Evolutionary conservation across 1,140 invertebrate genomes (phyloP).

Genomic region (Chelonus insularis): DNA sequence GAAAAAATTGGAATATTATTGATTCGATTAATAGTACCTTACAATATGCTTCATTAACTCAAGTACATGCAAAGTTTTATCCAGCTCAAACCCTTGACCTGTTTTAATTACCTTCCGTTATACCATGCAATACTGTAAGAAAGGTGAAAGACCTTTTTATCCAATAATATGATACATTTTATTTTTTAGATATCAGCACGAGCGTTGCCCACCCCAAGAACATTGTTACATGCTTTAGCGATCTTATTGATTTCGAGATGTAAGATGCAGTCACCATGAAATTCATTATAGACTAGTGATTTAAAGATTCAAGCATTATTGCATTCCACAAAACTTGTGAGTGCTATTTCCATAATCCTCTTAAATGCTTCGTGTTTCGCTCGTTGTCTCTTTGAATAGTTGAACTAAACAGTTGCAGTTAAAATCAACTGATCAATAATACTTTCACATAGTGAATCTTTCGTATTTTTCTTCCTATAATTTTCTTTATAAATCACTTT

Average conservation of each 20-base stretch:
- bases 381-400: constrained; percentile 11
- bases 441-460: neutral
- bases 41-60: constrained; percentile 2
- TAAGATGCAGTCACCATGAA: neutral
- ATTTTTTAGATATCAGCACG: neutral
- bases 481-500: constrained; percentile 9
- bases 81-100: constrained; percentile 22
- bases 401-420: constrained; percentile 17
- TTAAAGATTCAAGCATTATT: neutral
- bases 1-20: constrained; percentile 8
- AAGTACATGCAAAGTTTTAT: neutral
- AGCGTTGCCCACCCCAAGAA: neutral
- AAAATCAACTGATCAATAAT: constrained; percentile 28
- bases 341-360: constrained; percentile 29
- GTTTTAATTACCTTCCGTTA: constrained; percentile 20
- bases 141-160: constrained; percentile 18
- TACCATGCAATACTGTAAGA: constrained; percentile 1
- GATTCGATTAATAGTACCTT: constrained; percentile 9
- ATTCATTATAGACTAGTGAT: too few relatives aligned
- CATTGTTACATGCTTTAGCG: too few relatives aligned
- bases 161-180: neutral
- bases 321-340: constrained; percentile 12
- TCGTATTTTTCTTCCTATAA: neutral
- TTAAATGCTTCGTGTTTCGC: constrained; percentile 18
- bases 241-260: too few relatives aligned